Evolutionary conservation across 2,113 vertebrate species (phyloP), one percentile per base, ranked within the genome.

Genomic region (Nicator chloris): DNA sequence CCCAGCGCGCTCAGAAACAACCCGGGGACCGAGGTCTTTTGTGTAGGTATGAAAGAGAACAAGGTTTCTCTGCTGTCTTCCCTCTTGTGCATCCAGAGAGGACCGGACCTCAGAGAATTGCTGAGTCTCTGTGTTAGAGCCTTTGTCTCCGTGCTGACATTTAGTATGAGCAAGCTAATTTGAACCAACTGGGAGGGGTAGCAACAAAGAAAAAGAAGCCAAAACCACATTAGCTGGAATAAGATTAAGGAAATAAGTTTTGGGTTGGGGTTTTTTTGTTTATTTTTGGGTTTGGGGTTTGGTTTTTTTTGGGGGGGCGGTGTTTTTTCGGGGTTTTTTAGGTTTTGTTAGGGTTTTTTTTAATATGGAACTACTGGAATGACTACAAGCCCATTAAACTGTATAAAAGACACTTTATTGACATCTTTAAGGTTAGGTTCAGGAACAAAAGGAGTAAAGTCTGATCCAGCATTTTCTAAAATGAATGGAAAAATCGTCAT

Each of bases 341-440:
- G n/a, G n/a, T n/a, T n/a, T n/a, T n/a, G n/a, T n/a, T n/a, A n/a
- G n/a, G n/a, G n/a, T n/a, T 21, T 45, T 79, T 44, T 56, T 31
- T 4, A 60, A 26, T 66, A 54, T 33, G 35, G 27, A 78, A 87
- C 69, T 82, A 89, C 89, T 91, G 66, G 84, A 95, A 94, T 50
- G 19, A 94, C 49, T 83, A 73, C 28, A 86, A 92, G n/a, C 27
- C 54, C 17, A 64, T 86, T 94, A 83, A 95, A 90, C 68, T 71
- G 31, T 37, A 60, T 73, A 81, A 80, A 82, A 90, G 20, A 11
- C 42, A 59, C 16, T 86, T 95, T 86, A 95, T 56, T 95, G 82
- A 81, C 64, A 92, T 56, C 47, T 86, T 83, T 90, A 91, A 83
- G 59, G 54, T 92, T 90, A 93, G 66, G 50, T 93, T 95, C 54